Conservation (phyloP, 1,140 invertebrate genomes). For the Brachionus calyciflorus region DNA sequence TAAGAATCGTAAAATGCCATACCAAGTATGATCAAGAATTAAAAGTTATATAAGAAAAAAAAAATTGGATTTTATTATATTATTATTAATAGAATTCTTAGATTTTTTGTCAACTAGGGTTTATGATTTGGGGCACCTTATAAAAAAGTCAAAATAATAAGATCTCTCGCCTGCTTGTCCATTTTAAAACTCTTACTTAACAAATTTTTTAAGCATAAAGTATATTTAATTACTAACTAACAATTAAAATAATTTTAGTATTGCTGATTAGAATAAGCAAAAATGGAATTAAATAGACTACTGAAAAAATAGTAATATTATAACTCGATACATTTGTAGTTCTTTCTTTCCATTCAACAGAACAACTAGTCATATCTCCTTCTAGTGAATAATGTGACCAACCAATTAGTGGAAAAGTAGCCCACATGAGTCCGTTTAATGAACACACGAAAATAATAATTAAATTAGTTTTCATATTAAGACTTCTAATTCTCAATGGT, state of each 20-base stretch:
- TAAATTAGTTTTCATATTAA: background rate
- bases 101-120: no score
- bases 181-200: no score
- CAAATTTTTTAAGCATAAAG: no score
- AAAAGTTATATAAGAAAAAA: no score
- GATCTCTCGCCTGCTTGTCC: no score
- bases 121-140: no score
- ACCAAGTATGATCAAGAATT: no score
- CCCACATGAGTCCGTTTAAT: constrained; percentile 24
- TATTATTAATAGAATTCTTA: no score
- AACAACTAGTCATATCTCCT: constrained; percentile 22
- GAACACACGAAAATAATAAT: background rate
- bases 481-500: constrained; percentile 20
- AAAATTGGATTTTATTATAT: no score
- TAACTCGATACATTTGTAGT: constrained; percentile 31
- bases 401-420: constrained; percentile 19
- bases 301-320: constrained; percentile 16
- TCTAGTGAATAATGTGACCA: constrained; percentile 43
- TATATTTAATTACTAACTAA: background rate
- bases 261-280: background rate
- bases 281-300: constrained; percentile 26
- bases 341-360: constrained; percentile 44
- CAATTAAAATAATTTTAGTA: background rate
- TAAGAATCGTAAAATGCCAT: no score
- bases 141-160: no score